Percentiles rank a stretch among this genome's conserved stretches.
These are phyloP conservation scores for Equus quagga DNA, from an alignment of 2,113 vertebrate species.

Conservation along the genomic window DNA sequence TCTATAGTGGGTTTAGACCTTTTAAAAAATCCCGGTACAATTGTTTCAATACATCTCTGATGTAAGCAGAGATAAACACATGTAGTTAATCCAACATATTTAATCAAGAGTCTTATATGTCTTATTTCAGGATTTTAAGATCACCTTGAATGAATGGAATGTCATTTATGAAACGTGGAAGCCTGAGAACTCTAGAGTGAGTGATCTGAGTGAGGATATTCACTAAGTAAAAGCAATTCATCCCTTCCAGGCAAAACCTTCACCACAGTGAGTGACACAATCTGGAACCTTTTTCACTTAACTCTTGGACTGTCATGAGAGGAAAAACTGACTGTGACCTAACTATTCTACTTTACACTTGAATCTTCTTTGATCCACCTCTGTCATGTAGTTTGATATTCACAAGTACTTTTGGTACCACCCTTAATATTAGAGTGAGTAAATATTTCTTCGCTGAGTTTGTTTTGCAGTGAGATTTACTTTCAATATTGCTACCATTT, in stretches of 20 bases:
- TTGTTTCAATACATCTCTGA: constrained; percentile 32
- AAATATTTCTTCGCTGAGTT: constrained; percentile 18
- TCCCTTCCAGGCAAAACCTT: neutral
- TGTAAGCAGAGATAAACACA: neutral
- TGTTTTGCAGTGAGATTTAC: constrained; percentile 36
- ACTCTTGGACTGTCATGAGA: neutral
- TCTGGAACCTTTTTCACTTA: neutral
- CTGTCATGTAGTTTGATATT: neutral
- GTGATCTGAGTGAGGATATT: neutral
- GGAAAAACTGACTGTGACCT: neutral
- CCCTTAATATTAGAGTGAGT: neutral
- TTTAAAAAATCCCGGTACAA: neutral
- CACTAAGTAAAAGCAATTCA: neutral
- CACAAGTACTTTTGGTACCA: neutral
- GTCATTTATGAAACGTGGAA: neutral
- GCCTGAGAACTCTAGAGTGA: neutral
- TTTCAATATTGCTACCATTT: neutral
- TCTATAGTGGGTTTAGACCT: neutral
- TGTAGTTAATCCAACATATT: neutral
- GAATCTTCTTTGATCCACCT: neutral
- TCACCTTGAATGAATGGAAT: neutral
- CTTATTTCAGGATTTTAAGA: constrained; percentile 42
- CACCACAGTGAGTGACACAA: neutral
- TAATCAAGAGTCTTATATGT: neutral
- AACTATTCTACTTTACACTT: neutral